Evolutionary conservation across 2,797 vertebrate genomes (phyloP).

Genomic region (Argya squamiceps): DNA sequence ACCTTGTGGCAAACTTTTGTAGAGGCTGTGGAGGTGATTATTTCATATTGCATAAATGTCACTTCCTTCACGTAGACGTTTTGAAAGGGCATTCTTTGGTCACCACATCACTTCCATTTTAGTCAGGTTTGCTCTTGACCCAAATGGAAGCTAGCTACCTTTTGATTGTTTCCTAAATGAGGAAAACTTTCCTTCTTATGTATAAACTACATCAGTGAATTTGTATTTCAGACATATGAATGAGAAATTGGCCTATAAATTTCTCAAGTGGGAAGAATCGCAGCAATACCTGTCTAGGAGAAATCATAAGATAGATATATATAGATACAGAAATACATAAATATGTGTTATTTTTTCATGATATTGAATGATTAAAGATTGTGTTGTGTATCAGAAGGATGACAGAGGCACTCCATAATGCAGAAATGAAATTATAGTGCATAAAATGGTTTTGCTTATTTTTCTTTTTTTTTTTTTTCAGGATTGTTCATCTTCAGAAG

Average conservation of each 20-base stretch:
- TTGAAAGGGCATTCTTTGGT: not conserved
- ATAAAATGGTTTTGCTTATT: not conserved
- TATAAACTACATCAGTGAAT: not conserved
- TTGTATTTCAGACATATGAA: not conserved
- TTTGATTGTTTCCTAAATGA: not conserved
- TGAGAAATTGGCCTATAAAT: not conserved
- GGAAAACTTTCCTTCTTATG: not conserved
- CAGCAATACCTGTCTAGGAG: not conserved
- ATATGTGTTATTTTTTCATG: not conserved
- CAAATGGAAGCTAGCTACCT: not conserved
- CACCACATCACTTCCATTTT: not conserved
- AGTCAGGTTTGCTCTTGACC: not conserved
- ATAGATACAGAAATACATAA: accelerated
- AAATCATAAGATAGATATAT: not conserved
- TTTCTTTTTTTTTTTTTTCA: conserved; percentile 75
- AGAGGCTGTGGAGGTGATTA: not conserved
- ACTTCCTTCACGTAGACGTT: not conserved
- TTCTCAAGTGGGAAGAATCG: not conserved
- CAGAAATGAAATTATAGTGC: not conserved
- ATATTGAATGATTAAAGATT: not conserved
- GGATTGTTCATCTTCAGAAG: conserved; percentile 97
- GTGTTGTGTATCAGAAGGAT: not conserved
- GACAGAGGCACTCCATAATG: not conserved
- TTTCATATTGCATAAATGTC: not conserved
- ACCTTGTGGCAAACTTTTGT: not conserved